These are phyloP conservation scores for Choristoneura fumiferana DNA, from an alignment of 1,140 invertebrate species.

Conservation along the genomic window DNA sequence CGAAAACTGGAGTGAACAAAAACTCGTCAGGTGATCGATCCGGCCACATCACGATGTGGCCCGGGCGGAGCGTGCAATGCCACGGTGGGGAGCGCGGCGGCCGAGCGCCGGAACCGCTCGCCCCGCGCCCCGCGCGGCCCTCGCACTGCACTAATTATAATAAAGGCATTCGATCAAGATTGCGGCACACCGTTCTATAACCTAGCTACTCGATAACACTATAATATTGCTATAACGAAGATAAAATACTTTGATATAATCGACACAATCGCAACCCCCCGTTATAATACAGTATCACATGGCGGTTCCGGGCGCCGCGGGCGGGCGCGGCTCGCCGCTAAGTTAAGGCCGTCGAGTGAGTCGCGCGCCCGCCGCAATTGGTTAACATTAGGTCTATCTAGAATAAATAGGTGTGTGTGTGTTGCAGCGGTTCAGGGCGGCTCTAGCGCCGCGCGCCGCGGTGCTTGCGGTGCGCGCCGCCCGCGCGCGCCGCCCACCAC, in stretches of 20 bases:
- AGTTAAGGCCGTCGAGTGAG: slow-evolving; percentile 50
- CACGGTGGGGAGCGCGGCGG: too few relatives aligned
- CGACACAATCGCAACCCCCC: slow-evolving; percentile 27
- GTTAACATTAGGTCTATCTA: slow-evolving; percentile 76
- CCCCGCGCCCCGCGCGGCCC: too few relatives aligned
- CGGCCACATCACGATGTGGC: too few relatives aligned
- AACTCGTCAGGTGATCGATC: too few relatives aligned
- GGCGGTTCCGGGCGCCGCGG: slow-evolving; percentile 32
- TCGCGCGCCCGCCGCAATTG: slow-evolving; percentile 60
- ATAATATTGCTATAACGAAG: slow-evolving; percentile 60
- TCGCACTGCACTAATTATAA: slow-evolving; percentile 27
- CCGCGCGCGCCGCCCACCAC: slow-evolving; percentile 48
- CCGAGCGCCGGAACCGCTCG: slow-evolving; percentile 27
- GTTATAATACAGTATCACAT: slow-evolving; percentile 37
- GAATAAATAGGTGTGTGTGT: slow-evolving; percentile 58
- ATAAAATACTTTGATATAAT: slow-evolving; percentile 32
- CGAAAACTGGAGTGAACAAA: background rate
- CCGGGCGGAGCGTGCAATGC: too few relatives aligned
- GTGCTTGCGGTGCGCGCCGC: slow-evolving; percentile 68
- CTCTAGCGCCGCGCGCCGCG: slow-evolving; percentile 76
- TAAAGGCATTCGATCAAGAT: slow-evolving; percentile 25
- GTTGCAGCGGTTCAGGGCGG: slow-evolving; percentile 62
- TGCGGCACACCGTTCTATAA: slow-evolving; percentile 28
- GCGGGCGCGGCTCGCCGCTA: slow-evolving; percentile 42
- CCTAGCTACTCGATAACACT: slow-evolving; percentile 53